These are phyloP conservation scores for Cactoblastis cactorum DNA, from an alignment of 2,888 invertebrate species.

Conservation along the genomic window DNA sequence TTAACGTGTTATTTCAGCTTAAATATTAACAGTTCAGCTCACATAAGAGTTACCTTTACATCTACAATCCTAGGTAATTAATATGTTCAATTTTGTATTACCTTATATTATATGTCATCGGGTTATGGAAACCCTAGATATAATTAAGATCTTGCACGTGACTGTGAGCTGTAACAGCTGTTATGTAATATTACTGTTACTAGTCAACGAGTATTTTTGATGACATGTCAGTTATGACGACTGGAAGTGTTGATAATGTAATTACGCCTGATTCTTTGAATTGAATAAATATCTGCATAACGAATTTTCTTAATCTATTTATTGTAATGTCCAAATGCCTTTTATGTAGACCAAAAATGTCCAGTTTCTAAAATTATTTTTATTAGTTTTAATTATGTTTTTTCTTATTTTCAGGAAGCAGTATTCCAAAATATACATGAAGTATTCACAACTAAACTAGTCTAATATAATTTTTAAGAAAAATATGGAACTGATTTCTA, in stretches of 20 bases:
- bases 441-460: slow-evolving; percentile 59
- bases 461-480: slow-evolving; percentile 69
- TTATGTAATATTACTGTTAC: slow-evolving; percentile 48
- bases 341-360: too few relatives aligned
- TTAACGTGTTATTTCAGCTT: slow-evolving; percentile 10
- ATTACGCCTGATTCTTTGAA: slow-evolving; percentile 64
- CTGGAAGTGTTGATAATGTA: slow-evolving; percentile 55
- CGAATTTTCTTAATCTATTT: slow-evolving; percentile 48
- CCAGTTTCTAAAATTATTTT: too few relatives aligned
- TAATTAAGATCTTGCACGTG: background rate
- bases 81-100: background rate
- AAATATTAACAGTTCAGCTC: slow-evolving; percentile 9
- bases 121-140: background rate
- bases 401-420: slow-evolving; percentile 73
- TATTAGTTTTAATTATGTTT: slow-evolving; percentile 22
- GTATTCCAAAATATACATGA: slow-evolving; percentile 79
- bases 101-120: background rate
- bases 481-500: slow-evolving; percentile 67
- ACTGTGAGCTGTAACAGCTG: slow-evolving; percentile 21
- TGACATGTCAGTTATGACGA: slow-evolving; percentile 57
- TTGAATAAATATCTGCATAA: slow-evolving; percentile 73
- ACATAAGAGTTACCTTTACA: background rate
- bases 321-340: slow-evolving; percentile 40
- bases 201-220: slow-evolving; percentile 74
- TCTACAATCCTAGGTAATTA: background rate